phyloP scores from a whole-genome alignment of 2,797 vertebrate species.

The Manis crassicaudata region DNA sequence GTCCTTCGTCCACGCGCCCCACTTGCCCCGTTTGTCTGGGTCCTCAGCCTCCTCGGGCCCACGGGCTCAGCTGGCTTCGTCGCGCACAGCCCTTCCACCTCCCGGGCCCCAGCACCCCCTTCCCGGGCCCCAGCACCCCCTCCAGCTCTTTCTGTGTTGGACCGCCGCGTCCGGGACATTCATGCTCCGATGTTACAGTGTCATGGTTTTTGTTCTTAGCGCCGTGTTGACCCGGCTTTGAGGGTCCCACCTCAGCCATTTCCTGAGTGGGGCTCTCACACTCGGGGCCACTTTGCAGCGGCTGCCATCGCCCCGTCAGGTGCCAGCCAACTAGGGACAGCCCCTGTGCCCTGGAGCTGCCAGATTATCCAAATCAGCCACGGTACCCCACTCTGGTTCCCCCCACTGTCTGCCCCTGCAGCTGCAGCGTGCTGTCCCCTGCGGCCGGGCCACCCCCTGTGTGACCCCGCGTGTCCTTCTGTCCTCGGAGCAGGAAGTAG shows the following conservation, averaged over 20 bases:
- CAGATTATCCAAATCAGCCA: not conserved
- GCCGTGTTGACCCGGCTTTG: not conserved
- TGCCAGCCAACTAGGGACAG: not conserved
- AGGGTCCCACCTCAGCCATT: not conserved
- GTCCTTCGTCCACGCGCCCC: not conserved
- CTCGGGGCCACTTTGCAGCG: not conserved
- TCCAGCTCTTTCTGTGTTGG: not conserved
- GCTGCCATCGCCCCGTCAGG: not conserved
- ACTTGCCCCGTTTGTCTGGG: not conserved
- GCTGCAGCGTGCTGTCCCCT: not conserved
- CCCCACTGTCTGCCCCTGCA: not conserved
- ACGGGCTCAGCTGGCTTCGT: not conserved
- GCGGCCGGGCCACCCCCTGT: not conserved
- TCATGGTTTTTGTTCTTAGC: not conserved
- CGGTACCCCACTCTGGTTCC: not conserved
- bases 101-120: not conserved
- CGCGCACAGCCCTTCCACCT: not conserved
- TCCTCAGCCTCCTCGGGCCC: not conserved
- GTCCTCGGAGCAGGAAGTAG: not conserved
- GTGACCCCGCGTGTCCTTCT: not conserved
- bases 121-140: not conserved
- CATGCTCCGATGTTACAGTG: not conserved
- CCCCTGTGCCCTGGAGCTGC: not conserved
- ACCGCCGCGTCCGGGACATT: not conserved
- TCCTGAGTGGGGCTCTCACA: not conserved